Evolutionary conservation across 2,113 vertebrate species (phyloP).

Genomic region (Hemiprocne comata): DNA sequence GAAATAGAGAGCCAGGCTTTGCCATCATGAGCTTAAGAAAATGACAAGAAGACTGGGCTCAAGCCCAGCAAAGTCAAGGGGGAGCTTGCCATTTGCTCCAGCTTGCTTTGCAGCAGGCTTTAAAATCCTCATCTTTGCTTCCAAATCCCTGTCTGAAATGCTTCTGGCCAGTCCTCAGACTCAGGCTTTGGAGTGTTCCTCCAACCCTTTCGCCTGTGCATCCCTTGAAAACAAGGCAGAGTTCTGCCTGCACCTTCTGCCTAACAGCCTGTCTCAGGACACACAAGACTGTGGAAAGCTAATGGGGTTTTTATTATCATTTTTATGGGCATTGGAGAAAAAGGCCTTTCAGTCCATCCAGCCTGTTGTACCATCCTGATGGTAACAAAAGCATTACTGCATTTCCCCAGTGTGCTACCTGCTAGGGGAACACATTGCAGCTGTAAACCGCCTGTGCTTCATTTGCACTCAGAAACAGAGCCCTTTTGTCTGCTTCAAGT

Average conservation of each 20-base stretch:
- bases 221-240: not conserved
- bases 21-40: not conserved
- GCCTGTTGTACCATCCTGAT: slow-evolving; percentile 25
- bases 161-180: not conserved
- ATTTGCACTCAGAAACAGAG: slow-evolving; percentile 73
- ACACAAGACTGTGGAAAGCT: not conserved
- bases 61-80: fast-evolving
- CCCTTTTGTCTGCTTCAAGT: slow-evolving; percentile 72
- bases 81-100: not conserved
- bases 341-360: not conserved
- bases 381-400: not conserved
- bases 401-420: slow-evolving; percentile 52
- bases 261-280: not conserved
- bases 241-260: not conserved
- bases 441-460: slow-evolving; percentile 78
- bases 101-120: not conserved
- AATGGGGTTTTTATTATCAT: not conserved
- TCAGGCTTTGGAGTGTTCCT: not conserved
- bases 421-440: slow-evolving; percentile 46
- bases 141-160: not conserved
- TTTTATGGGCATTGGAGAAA: not conserved
- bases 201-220: not conserved
- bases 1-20: not conserved
- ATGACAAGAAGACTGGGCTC: not conserved
- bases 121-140: not conserved